Percentiles rank a stretch among this genome's conserved stretches.
These are phyloP conservation scores for Trachythela sp. DNA, from an alignment of 64 coral and sea anemone species.

Conservation along the genomic window DNA sequence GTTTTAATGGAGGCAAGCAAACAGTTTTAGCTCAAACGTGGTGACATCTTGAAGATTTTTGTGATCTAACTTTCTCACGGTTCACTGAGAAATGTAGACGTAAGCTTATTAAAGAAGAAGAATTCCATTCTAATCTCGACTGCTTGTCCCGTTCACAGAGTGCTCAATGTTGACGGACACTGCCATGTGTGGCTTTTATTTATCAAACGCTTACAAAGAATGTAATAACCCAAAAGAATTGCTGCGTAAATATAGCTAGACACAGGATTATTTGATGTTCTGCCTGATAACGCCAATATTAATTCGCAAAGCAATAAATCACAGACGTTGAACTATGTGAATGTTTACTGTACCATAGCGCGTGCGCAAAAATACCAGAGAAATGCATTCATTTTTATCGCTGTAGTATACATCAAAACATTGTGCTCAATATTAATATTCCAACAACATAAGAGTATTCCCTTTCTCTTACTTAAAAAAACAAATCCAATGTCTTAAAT, in stretches of 20 bases:
- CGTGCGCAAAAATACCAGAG: not conserved
- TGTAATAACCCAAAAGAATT: not conserved
- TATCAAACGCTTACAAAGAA: not conserved
- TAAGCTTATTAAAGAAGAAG: not conserved
- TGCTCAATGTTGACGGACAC: not conserved
- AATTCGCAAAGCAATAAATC: not conserved
- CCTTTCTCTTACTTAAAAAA: not conserved
- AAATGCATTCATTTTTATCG: too few species aligned
- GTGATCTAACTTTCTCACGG: not conserved
- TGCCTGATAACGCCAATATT: not conserved
- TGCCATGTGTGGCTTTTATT: constrained; percentile 5
- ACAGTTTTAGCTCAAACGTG: not conserved
- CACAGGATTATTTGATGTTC: not conserved
- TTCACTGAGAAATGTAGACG: not conserved
- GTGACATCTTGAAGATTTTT: not conserved
- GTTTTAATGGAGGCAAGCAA: not conserved
- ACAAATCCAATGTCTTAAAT: not conserved
- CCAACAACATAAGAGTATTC: not conserved
- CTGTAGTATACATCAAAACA: too few species aligned
- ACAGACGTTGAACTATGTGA: not conserved
- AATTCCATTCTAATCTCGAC: not conserved
- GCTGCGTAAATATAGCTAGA: not conserved
- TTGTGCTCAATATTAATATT: not conserved
- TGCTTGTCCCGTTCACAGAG: not conserved
- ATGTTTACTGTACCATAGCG: not conserved